These are phyloP conservation scores for Clarias magur DNA, from an alignment of 2,113 vertebrate species.

Conservation along the genomic window DNA sequence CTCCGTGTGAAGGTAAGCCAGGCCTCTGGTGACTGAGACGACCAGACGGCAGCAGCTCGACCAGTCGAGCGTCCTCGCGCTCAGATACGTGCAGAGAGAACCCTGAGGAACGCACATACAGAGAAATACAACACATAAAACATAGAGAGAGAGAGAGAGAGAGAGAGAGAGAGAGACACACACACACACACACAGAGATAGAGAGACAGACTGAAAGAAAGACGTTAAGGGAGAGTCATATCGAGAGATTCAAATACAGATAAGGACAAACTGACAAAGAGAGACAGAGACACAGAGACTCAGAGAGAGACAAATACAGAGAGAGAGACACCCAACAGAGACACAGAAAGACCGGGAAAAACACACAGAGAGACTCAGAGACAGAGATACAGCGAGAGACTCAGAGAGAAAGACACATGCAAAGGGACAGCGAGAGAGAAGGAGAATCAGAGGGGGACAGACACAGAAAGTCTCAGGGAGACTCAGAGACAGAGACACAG, in stretches of 20 bases:
- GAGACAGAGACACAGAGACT: neutral
- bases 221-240: neutral
- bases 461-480: conserved; percentile 37
- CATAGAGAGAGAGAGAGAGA: neutral
- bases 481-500: neutral
- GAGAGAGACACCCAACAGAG: neutral
- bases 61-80: conserved; percentile 42
- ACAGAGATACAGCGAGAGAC: neutral
- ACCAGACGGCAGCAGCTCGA: conserved; percentile 84
- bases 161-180: neutral
- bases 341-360: neutral
- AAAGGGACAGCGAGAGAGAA: too few species aligned
- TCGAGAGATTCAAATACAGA: neutral
- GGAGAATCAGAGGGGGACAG: conserved; percentile 37
- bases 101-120: conserved; percentile 52
- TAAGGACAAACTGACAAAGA: rapidly evolving
- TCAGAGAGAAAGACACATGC: conserved; percentile 3
- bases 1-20: conserved; percentile 94
- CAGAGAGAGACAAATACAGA: neutral
- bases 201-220: neutral
- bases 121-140: neutral
- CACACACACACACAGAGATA: too few species aligned
- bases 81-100: conserved; percentile 48
- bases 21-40: conserved; percentile 85
- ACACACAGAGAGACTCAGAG: neutral